A percentile compares a stretch with the other conserved stretches of the same genome.
These are phyloP conservation scores for Atrichornis clamosus DNA, from an alignment of 2,113 vertebrate genomes.

Conservation along the genomic window DNA sequence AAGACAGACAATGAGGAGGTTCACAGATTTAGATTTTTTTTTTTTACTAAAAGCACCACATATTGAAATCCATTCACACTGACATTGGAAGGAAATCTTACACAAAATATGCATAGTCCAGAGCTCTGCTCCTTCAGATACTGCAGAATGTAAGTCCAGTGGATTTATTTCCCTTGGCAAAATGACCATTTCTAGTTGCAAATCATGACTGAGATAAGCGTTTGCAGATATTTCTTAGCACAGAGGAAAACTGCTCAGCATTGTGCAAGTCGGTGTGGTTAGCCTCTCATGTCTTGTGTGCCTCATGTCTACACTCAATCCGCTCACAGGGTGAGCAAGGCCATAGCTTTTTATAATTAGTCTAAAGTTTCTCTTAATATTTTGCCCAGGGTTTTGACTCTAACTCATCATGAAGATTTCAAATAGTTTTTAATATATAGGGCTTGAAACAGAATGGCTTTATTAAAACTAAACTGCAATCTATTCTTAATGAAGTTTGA, in stretches of 20 bases:
- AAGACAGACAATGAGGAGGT: neutral
- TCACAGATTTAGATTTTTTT: neutral
- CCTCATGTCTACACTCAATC: neutral
- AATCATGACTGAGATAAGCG: neutral
- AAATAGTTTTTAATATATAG: neutral
- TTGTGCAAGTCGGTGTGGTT: neutral
- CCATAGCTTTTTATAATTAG: neutral
- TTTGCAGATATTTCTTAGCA: neutral
- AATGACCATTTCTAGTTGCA: neutral
- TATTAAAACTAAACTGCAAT: neutral
- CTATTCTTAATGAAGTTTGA: neutral
- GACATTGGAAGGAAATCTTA: neutral
- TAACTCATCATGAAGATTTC: neutral
- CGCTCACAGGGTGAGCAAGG: neutral
- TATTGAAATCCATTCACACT: neutral
- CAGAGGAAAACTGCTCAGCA: neutral
- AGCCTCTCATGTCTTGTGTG: neutral
- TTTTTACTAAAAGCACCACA: neutral
- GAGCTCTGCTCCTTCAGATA: neutral
- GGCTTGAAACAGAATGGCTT: neutral
- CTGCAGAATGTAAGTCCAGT: neutral
- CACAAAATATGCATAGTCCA: neutral
- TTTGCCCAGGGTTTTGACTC: neutral
- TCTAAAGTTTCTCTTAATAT: neutral
- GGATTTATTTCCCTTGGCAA: neutral